phyloP scores from a whole-genome alignment of 1,140 invertebrate genomes.

The Cyclargus thomasi region DNA sequence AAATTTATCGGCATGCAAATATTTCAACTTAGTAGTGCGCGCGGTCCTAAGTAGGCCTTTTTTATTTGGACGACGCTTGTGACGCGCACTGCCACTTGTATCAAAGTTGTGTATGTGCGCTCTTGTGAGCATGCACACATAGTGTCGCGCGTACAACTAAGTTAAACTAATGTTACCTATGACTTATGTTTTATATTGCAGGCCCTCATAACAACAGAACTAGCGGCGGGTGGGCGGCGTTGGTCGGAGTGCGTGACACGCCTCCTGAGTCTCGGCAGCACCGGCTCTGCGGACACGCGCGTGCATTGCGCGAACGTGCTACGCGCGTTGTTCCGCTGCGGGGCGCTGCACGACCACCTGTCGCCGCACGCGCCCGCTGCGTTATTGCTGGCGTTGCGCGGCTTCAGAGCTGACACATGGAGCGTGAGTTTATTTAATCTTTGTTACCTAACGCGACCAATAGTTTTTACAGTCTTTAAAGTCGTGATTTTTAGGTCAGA shows the following conservation, averaged over 20 bases:
- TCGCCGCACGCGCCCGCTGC: constrained; percentile 83
- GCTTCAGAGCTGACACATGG: constrained; percentile 87
- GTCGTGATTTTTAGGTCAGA: too few relatives aligned
- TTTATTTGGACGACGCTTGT: too few relatives aligned
- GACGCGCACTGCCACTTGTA: too few relatives aligned
- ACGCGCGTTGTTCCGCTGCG: constrained; percentile 84
- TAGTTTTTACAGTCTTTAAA: too few relatives aligned
- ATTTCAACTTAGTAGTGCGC: too few relatives aligned
- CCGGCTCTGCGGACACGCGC: constrained; percentile 66
- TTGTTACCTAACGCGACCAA: too few relatives aligned
- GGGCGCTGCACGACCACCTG: constrained; percentile 81
- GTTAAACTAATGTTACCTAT: too few relatives aligned
- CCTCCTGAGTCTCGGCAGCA: constrained; percentile 65
- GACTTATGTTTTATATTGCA: constrained; percentile 40
- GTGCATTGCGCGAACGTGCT: constrained; percentile 92
- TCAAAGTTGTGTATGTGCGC: too few relatives aligned
- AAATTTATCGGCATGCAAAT: too few relatives aligned
- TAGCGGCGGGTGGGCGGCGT: constrained; percentile 41
- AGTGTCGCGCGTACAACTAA: too few relatives aligned
- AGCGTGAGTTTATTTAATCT: constrained; percentile 75
- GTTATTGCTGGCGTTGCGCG: constrained; percentile 82
- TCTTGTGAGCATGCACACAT: too few relatives aligned
- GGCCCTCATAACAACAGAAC: constrained; percentile 84
- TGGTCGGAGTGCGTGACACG: constrained; percentile 66
- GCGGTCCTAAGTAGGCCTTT: too few relatives aligned